These are phyloP conservation scores for Graptemys geographica DNA, from an alignment of 2,797 vertebrate genomes.

Conservation along the genomic window DNA sequence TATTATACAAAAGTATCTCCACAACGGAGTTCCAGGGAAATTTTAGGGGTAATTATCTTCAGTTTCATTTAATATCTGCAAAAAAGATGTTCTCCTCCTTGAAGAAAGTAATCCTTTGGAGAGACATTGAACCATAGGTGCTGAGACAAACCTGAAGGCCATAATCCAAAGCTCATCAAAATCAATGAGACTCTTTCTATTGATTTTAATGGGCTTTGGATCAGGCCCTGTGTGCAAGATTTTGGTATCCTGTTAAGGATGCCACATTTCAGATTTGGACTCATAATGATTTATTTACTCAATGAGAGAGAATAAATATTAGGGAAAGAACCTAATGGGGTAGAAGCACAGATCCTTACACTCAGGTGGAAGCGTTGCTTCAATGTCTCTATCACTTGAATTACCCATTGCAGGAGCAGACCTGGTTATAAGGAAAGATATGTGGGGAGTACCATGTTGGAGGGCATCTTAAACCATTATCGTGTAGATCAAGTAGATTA, in stretches of 20 bases:
- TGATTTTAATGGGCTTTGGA: slow-evolving; percentile 20
- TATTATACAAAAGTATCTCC: background rate
- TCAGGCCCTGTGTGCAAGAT: background rate
- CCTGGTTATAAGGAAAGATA: background rate
- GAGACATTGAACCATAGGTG: background rate
- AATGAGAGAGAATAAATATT: background rate
- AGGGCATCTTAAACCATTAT: slow-evolving; percentile 37
- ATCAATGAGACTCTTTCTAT: background rate
- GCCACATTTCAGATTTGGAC: slow-evolving; percentile 15
- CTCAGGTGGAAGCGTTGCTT: background rate
- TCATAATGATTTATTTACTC: background rate
- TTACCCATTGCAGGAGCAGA: background rate
- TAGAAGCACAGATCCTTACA: background rate
- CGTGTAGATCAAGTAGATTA: slow-evolving; percentile 17
- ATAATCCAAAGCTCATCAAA: background rate
- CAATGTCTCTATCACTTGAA: background rate
- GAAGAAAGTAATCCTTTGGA: background rate
- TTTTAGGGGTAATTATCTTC: background rate
- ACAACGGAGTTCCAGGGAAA: background rate
- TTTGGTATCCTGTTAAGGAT: slow-evolving; percentile 2
- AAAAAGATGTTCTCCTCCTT: background rate
- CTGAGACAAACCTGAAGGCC: background rate
- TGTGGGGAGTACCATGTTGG: background rate
- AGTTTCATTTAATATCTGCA: background rate
- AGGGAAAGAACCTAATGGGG: background rate